A percentile compares a stretch with the other conserved stretches of the same genome.
Evolutionary conservation across 2,113 vertebrate genomes (phyloP).

Genomic region (Hyla sarda): DNA sequence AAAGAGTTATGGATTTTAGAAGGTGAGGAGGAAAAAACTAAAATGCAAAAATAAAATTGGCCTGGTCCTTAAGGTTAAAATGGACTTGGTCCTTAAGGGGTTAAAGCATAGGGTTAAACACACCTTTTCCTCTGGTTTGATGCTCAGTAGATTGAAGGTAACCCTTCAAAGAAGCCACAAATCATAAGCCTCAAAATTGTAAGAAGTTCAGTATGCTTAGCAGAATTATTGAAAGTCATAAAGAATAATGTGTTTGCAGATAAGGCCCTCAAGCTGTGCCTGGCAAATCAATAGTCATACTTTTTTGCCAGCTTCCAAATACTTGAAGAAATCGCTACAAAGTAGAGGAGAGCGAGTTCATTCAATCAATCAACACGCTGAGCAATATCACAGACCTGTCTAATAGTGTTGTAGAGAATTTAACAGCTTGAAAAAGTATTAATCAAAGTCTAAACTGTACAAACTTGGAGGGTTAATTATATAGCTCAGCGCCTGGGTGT

Average conservation of each 20-base stretch:
- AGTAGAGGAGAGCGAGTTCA: slow-evolving; percentile 63
- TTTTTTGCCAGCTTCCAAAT: slow-evolving; percentile 72
- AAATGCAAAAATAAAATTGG: too few relatives aligned
- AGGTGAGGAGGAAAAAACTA: too few relatives aligned
- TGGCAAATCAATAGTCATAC: slow-evolving; percentile 76
- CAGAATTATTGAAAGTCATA: slow-evolving; percentile 79
- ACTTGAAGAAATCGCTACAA: slow-evolving; percentile 69
- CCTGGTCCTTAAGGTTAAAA: too few relatives aligned
- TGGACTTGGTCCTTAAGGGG: too few relatives aligned
- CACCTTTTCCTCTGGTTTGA: too few relatives aligned
- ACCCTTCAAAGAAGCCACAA: slow-evolving; percentile 74
- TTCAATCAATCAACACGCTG: slow-evolving; percentile 64
- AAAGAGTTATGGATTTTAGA: too few relatives aligned
- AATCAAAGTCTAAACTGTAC: slow-evolving; percentile 39
- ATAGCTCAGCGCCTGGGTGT: background rate
- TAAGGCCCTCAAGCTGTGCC: slow-evolving; percentile 67
- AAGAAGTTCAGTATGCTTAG: slow-evolving; percentile 68
- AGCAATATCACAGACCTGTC: slow-evolving; percentile 62
- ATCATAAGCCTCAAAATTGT: slow-evolving; percentile 69
- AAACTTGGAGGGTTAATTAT: slow-evolving; percentile 37
- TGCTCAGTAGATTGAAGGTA: background rate
- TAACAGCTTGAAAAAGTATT: slow-evolving; percentile 67
- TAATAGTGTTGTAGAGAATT: slow-evolving; percentile 67
- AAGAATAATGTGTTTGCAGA: slow-evolving; percentile 76
- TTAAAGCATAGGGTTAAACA: background rate